A percentile compares a stretch with the other conserved stretches of the same genome.
phyloP scores from a whole-genome alignment of 1,140 invertebrate genomes.

The Pygmarrhopalites habei region DNA sequence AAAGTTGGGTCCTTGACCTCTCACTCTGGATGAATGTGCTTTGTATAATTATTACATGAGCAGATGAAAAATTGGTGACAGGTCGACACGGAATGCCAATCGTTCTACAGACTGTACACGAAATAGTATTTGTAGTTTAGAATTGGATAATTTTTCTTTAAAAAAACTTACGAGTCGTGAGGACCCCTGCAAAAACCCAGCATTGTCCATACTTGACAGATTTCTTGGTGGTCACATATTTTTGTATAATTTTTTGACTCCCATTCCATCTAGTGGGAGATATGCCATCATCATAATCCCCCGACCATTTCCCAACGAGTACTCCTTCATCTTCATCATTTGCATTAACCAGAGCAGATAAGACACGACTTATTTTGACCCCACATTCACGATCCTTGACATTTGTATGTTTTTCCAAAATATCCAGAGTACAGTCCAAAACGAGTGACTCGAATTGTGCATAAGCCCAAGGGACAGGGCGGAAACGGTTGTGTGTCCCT shows the following conservation, averaged over 20 bases:
- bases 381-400: constrained; percentile 54
- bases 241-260: constrained; percentile 73
- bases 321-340: constrained; percentile 72
- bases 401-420: constrained; percentile 67
- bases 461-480: constrained; percentile 83
- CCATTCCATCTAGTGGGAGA: constrained; percentile 80
- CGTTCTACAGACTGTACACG: constrained; percentile 73
- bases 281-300: constrained; percentile 72
- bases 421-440: too few relatives aligned
- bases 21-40: too few relatives aligned
- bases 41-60: too few relatives aligned
- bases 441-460: constrained; percentile 80
- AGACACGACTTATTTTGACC: constrained; percentile 68
- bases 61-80: constrained; percentile 80
- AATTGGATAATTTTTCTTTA: too few relatives aligned
- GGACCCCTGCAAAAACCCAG: constrained; percentile 91
- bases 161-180: constrained; percentile 62
- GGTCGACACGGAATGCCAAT: constrained; percentile 78
- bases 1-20: too few relatives aligned
- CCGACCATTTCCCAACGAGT: constrained; percentile 83
- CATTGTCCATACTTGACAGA: constrained; percentile 90
- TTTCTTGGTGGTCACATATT: constrained; percentile 71
- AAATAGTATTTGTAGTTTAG: too few relatives aligned
- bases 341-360: constrained; percentile 74
- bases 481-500: constrained; percentile 66